Percentiles rank a stretch among this genome's conserved stretches.
Evolutionary conservation across 2,113 vertebrate species (phyloP).

Genomic region (Anarrhichthys ocellatus): DNA sequence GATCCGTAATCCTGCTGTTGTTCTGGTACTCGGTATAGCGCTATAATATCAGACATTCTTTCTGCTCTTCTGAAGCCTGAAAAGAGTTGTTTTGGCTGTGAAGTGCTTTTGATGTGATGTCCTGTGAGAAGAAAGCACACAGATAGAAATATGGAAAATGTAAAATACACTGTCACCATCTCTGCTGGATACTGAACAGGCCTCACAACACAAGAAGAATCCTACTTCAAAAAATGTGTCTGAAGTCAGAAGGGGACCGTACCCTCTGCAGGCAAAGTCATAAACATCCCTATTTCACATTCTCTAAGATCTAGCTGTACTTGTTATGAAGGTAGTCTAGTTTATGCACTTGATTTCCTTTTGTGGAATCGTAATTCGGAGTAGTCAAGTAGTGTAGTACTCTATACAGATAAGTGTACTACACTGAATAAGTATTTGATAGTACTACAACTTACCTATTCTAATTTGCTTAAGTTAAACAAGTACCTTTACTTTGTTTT

Average conservation of each 20-base stretch:
- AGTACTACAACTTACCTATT: background rate
- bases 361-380: background rate
- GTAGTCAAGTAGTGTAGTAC: background rate
- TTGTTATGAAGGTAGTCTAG: background rate
- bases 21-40: background rate
- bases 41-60: constrained; percentile 21
- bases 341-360: background rate
- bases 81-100: constrained; percentile 25
- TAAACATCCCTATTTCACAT: constrained; percentile 29
- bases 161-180: constrained; percentile 33
- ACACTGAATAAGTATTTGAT: background rate
- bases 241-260: constrained; percentile 29
- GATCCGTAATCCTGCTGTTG: constrained; percentile 18
- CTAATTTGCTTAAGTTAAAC: background rate
- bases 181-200: constrained; percentile 27
- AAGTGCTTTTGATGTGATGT: constrained; percentile 30
- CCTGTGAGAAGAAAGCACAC: constrained; percentile 3
- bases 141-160: constrained; percentile 32
- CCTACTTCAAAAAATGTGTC: constrained; percentile 13
- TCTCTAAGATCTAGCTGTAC: constrained; percentile 6
- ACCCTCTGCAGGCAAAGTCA: constrained; percentile 13
- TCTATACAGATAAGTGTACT: background rate
- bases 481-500: background rate
- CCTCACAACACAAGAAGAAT: constrained; percentile 28
- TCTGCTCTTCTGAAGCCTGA: constrained; percentile 16